A percentile compares a stretch with the other conserved stretches of the same genome.
phyloP scores from a whole-genome alignment of 1,140 invertebrate genomes.

The Musca vetustissima region DNA sequence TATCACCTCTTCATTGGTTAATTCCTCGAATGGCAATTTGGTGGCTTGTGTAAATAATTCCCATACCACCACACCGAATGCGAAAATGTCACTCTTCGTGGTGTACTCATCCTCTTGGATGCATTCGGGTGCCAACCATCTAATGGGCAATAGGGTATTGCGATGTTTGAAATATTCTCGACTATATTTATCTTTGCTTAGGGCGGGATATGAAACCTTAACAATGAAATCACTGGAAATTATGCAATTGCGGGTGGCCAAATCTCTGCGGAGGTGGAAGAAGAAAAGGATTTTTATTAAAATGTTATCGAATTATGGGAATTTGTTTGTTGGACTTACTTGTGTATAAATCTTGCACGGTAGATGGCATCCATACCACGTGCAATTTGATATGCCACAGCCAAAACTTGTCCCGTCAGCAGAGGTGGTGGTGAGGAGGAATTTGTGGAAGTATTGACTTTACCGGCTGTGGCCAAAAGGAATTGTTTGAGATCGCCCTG shows the following conservation, averaged over 20 bases:
- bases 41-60: slow-evolving; percentile 76
- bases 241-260: slow-evolving; percentile 91
- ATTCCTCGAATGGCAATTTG: slow-evolving; percentile 80
- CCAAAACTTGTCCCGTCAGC: slow-evolving; percentile 69
- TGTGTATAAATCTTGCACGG: slow-evolving; percentile 49
- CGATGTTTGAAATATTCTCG: slow-evolving; percentile 81
- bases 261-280: slow-evolving; percentile 62
- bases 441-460: slow-evolving; percentile 43
- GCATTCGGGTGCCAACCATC: slow-evolving; percentile 88
- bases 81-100: slow-evolving; percentile 92
- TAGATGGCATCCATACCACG: slow-evolving; percentile 80
- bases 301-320: background rate
- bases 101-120: slow-evolving; percentile 89
- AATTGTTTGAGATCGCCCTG: slow-evolving; percentile 93
- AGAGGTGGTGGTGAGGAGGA: slow-evolving; percentile 63
- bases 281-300: background rate
- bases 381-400: slow-evolving; percentile 76
- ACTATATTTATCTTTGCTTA: slow-evolving; percentile 82
- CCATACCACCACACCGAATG: slow-evolving; percentile 87
- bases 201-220: slow-evolving; percentile 80
- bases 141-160: slow-evolving; percentile 77
- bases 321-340: slow-evolving; percentile 31
- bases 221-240: slow-evolving; percentile 80
- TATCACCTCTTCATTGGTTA: slow-evolving; percentile 76
- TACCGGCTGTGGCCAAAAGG: slow-evolving; percentile 73